Conservation (phyloP, 2,888 invertebrate species). For the Heliconius sara region DNA sequence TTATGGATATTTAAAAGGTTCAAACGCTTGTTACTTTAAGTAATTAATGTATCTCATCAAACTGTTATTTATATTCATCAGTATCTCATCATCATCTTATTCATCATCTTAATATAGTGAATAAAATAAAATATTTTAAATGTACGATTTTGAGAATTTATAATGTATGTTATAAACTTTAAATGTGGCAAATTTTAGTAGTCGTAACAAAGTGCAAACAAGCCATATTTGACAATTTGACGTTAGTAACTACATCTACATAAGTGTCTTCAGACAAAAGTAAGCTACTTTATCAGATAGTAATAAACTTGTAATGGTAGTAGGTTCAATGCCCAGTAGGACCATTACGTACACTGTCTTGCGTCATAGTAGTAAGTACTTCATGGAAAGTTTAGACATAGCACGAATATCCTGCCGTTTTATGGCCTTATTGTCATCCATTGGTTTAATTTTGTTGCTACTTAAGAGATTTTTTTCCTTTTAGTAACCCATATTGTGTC, state of each 20-base stretch:
- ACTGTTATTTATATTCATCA: too few relatives aligned
- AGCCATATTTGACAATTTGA: not conserved
- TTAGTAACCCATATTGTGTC: not conserved
- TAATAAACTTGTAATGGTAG: slow-evolving; percentile 27
- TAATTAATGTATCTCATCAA: too few relatives aligned
- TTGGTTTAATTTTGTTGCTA: slow-evolving; percentile 5
- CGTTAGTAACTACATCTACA: not conserved
- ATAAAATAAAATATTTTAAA: too few relatives aligned
- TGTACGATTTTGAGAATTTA: too few relatives aligned
- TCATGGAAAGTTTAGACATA: slow-evolving; percentile 11
- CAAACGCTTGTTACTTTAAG: too few relatives aligned
- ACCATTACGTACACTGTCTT: slow-evolving; percentile 22
- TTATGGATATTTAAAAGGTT: too few relatives aligned
- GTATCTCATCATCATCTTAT: too few relatives aligned
- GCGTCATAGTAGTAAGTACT: slow-evolving; percentile 28
- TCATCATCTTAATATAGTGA: too few relatives aligned
- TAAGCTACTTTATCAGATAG: slow-evolving; percentile 4
- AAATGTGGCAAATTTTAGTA: not conserved
- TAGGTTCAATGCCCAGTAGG: slow-evolving; percentile 29
- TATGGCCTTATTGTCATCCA: slow-evolving; percentile 9
- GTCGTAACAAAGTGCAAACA: not conserved
- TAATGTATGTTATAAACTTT: not conserved
- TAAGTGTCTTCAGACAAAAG: not conserved
- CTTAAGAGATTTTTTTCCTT: not conserved
- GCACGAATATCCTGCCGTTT: slow-evolving; percentile 4